phyloP scores from a whole-genome alignment of 2,113 vertebrate species.

The Falcunculus frontatus region DNA sequence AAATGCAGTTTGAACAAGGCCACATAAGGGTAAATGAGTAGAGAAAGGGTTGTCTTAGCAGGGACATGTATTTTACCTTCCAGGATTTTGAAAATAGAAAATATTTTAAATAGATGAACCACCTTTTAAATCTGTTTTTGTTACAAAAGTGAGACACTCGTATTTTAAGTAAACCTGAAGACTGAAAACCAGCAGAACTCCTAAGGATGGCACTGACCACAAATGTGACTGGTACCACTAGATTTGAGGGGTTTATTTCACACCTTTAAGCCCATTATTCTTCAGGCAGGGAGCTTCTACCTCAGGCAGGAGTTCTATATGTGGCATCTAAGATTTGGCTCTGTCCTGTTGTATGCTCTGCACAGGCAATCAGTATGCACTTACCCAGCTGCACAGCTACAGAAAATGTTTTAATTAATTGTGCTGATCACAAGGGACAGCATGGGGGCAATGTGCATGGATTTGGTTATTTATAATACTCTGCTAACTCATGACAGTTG shows the following conservation, averaged over 20 bases:
- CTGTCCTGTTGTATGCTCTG: neutral
- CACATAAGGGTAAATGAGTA: neutral
- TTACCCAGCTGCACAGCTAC: neutral
- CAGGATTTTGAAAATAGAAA: neutral
- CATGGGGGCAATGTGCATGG: neutral
- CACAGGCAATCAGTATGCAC: neutral
- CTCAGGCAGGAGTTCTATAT: neutral
- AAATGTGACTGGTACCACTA: neutral
- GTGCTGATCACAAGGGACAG: neutral
- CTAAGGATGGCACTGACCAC: neutral
- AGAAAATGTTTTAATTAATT: neutral
- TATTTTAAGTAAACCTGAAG: neutral
- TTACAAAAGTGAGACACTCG: neutral
- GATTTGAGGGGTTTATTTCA: neutral
- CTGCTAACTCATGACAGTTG: neutral
- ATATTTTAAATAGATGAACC: neutral
- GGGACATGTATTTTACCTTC: neutral
- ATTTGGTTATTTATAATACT: neutral
- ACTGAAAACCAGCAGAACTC: neutral
- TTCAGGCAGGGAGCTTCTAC: neutral
- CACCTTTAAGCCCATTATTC: neutral
- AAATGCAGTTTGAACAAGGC: neutral
- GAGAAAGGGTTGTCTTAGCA: neutral
- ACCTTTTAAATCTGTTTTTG: rapidly evolving
- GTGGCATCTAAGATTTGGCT: neutral